Evolutionary conservation across 2,113 vertebrate species (phyloP).

Genomic region (Ibidorhyncha struthersii): DNA sequence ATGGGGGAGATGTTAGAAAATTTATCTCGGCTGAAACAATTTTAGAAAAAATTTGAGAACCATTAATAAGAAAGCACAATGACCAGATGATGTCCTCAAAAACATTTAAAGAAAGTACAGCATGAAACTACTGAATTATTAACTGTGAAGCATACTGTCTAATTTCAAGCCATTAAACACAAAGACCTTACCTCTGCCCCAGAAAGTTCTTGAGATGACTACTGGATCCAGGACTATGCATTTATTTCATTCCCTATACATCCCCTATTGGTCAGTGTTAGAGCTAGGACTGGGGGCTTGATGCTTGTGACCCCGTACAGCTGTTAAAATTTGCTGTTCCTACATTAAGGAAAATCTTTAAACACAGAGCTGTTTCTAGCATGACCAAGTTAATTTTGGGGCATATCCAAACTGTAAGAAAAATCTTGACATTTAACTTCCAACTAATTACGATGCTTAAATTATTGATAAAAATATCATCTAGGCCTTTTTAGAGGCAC

Average conservation of each 20-base stretch:
- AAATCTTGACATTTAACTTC: conserved; percentile 55
- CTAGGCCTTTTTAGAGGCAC: neutral
- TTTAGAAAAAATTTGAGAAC: neutral
- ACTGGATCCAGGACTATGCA: neutral
- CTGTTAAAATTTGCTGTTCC: neutral
- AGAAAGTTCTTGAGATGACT: neutral
- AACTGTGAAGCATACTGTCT: neutral
- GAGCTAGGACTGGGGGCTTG: neutral
- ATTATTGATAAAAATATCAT: conserved; percentile 40
- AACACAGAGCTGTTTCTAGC: conserved; percentile 17
- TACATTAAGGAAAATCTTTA: neutral
- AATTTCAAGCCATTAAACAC: neutral
- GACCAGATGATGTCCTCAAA: neutral
- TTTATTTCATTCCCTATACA: neutral
- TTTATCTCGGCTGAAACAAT: neutral
- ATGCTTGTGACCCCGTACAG: neutral
- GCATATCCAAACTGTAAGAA: conserved; percentile 12
- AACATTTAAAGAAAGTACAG: neutral
- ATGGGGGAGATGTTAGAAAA: neutral
- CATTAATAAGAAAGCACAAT: neutral
- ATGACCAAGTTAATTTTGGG: conserved; percentile 28
- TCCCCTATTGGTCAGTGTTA: neutral
- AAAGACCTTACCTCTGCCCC: neutral
- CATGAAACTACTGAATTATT: neutral
- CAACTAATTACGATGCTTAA: conserved; percentile 33